A percentile compares a stretch with the other conserved stretches of the same genome.
Evolutionary conservation across 1,140 invertebrate species (phyloP).

Genomic region (Rhopalosiphum padi): DNA sequence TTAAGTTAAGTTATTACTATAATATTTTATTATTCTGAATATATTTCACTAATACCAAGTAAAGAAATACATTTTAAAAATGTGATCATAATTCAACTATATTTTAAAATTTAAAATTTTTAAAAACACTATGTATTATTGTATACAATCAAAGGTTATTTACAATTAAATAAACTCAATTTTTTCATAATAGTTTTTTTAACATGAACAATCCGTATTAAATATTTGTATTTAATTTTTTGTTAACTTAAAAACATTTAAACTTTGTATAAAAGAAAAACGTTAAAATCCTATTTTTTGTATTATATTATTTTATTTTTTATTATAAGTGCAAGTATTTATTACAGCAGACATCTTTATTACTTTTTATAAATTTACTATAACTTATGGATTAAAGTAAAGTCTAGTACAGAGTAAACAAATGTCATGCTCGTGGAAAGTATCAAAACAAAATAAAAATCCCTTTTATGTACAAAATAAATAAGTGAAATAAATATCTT

Average conservation of each 20-base stretch:
- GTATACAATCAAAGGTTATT: background rate
- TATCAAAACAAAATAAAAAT: slow-evolving; percentile 4
- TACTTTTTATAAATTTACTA: background rate
- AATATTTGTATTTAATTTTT: background rate
- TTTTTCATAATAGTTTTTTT: background rate
- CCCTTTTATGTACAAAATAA: slow-evolving; percentile 16
- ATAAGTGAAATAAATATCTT: slow-evolving; percentile 24
- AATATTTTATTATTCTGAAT: background rate
- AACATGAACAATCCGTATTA: background rate
- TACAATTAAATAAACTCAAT: background rate
- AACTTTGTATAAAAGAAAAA: background rate
- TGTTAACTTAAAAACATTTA: background rate
- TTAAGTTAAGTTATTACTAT: slow-evolving; percentile 18
- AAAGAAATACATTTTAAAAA: background rate
- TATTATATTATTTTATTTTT: background rate
- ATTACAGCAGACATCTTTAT: background rate
- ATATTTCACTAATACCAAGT: background rate
- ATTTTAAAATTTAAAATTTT: background rate
- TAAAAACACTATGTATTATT: background rate
- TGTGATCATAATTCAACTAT: background rate
- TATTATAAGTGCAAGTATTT: background rate
- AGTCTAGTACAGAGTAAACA: background rate
- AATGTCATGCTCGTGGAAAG: background rate
- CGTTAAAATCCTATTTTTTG: background rate
- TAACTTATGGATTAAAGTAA: background rate